Base-by-base conservation (phyloP, 2,888 invertebrate species). In the Creontiades dilutus region DNA sequence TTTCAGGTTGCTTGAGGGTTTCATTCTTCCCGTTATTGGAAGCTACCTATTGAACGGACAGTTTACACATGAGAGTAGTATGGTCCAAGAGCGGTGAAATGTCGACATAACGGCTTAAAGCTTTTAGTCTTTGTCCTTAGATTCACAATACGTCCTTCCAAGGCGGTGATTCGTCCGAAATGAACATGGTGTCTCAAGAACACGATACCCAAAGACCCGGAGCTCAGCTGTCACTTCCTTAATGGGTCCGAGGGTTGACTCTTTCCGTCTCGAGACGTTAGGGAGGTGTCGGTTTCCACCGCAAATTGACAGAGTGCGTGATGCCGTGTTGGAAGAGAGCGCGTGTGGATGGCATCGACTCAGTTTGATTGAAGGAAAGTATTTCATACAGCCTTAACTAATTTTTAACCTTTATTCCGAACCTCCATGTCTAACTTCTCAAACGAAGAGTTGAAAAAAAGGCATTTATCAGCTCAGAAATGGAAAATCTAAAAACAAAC, bases 131-230 rank as follows among this genome's bases (percentile, higher is more conserved):
- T 14, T n/a, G 61, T 61, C 61, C n/a, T 61, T 61, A 11, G 61
- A n/a, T 19, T 61, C 61, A 61, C 61, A 61, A 61, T 19, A n/a
- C 61, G 61, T 9, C 61, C 61, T 16, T n/a, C 61, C 9, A 3
- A 14, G n/a, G 3, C n/a, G 9, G 61, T 61, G n/a, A 61, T 61
- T 61, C 61, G n/a, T 19, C 19, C 61, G 4, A 61, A 61, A 61
- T n/a, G 61, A 19, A 61, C n/a, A 61, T 61, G 61, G 7, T 61
- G 61, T n/a, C 61, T 61, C 19, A 61, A 61, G 61, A 61, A 61
- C 61, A 61, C 61, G 61, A 61, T 61, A 61, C 19, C 19, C 61
- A 61, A 61, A 61, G 61, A 61, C 61, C n/a, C 4, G 9, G 2
- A 61, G n/a, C 61, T 61, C 19, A 61, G 61, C 19, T 16, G 61